Evolutionary conservation across 2,113 vertebrate genomes (phyloP).

Genomic region (Euleptes europaea): DNA sequence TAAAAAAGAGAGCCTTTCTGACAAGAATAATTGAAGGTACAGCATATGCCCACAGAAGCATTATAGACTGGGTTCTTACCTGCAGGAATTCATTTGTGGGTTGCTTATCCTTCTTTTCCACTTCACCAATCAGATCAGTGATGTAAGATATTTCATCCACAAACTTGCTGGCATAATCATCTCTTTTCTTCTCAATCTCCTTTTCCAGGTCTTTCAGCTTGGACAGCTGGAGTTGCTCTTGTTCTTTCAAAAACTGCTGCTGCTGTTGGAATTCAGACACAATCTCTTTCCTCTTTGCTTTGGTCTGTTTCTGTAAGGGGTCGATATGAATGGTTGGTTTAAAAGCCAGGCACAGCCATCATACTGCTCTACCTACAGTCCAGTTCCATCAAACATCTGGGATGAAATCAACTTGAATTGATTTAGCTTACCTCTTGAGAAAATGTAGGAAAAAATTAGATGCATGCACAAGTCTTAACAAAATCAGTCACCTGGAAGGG

Average conservation of each 20-base stretch:
- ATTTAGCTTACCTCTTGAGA: not conserved
- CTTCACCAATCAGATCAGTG: slow-evolving; percentile 8
- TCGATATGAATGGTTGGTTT: not conserved
- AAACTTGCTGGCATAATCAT: slow-evolving; percentile 14
- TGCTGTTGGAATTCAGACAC: slow-evolving; percentile 22
- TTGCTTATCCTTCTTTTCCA: slow-evolving; percentile 50
- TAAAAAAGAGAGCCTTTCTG: not conserved
- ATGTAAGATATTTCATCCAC: slow-evolving; percentile 36
- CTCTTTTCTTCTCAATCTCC: slow-evolving; percentile 16
- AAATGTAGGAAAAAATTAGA: not conserved
- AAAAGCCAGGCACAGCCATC: not conserved
- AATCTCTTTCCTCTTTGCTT: slow-evolving; percentile 47
- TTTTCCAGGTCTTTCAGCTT: slow-evolving; percentile 40
- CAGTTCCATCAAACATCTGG: not conserved
- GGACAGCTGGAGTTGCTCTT: slow-evolving; percentile 44
- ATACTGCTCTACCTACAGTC: not conserved
- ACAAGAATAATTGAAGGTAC: not conserved
- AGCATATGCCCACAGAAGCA: not conserved
- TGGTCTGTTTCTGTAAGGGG: not conserved
- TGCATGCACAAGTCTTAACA: not conserved
- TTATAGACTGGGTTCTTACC: slow-evolving; percentile 6
- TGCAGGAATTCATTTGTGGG: slow-evolving; percentile 41
- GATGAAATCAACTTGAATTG: not conserved
- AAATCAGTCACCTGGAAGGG: not conserved
- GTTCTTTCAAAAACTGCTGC: slow-evolving; percentile 50